Percentiles rank a stretch among this genome's conserved stretches.
These are phyloP conservation scores for Eupithecia pulchellata DNA, from an alignment of 2,888 invertebrate species.

Conservation along the genomic window DNA sequence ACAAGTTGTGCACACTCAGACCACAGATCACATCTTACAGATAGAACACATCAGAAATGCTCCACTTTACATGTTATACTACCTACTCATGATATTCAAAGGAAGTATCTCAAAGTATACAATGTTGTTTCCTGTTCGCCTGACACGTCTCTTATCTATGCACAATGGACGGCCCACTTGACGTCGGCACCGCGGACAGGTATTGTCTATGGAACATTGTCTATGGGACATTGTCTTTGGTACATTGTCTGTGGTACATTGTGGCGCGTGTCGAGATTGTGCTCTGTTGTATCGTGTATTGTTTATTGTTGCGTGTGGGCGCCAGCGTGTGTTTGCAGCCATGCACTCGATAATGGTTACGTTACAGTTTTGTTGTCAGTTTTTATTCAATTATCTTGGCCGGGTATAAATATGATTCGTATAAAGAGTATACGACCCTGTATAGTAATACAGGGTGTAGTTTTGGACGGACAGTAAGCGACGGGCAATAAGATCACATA, in stretches of 20 bases:
- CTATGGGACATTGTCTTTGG: conserved; percentile 40
- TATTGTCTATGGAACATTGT: conserved; percentile 53
- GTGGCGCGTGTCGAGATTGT: conserved; percentile 39
- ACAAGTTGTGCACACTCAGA: not conserved
- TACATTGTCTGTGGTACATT: conserved; percentile 40
- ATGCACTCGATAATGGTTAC: conserved; percentile 27
- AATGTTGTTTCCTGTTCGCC: conserved; percentile 37
- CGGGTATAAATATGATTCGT: no score
- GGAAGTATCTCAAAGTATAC: conserved; percentile 25
- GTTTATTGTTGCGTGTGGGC: conserved; percentile 27
- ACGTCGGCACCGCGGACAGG: conserved; percentile 53
- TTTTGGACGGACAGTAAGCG: no score
- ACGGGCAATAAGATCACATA: no score
- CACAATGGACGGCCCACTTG: conserved; percentile 45
- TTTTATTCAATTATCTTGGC: conserved; percentile 10
- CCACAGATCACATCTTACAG: not conserved
- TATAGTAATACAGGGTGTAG: no score
- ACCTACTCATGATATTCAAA: conserved; percentile 10
- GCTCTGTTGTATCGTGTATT: conserved; percentile 30
- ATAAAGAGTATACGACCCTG: no score
- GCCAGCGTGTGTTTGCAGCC: conserved; percentile 28
- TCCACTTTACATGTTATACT: not conserved
- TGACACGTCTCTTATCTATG: conserved; percentile 54
- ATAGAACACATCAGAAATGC: not conserved
- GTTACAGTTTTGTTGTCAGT: conserved; percentile 25